Conservation (phyloP, 2,797 vertebrate genomes). For the Anguilla anguilla region DNA sequence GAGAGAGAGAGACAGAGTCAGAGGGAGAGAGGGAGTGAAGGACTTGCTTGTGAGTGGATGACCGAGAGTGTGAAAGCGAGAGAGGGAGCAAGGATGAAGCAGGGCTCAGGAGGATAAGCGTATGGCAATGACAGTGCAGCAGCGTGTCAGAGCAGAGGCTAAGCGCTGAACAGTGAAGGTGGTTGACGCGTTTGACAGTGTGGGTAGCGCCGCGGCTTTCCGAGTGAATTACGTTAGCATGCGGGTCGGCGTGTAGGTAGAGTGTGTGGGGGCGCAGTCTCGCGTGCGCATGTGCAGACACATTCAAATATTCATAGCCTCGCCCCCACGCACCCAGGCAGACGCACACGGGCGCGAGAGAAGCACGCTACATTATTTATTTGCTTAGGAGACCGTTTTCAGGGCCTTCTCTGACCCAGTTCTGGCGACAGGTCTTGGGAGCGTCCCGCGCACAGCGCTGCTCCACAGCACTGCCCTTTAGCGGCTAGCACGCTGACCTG, state of each 20-base stretch:
- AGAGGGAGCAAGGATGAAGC: not conserved
- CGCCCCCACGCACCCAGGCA: not conserved
- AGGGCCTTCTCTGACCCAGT: not conserved
- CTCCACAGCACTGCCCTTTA: not conserved
- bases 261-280: not conserved
- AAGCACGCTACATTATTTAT: not conserved
- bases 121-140: not conserved
- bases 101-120: not conserved
- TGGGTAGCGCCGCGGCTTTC: not conserved
- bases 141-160: not conserved
- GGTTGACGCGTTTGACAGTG: not conserved
- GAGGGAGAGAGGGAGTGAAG: not conserved
- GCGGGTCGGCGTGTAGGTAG: not conserved
- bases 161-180: not conserved
- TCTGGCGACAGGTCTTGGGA: not conserved
- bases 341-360: not conserved
- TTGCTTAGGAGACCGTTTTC: not conserved
- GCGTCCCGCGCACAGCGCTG: too few species aligned
- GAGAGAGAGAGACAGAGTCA: not conserved
- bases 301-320: constrained; percentile 1
- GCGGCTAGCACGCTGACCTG: not conserved
- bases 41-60: not conserved
- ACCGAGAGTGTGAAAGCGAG: not conserved
- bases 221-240: not conserved
- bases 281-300: not conserved